These are phyloP conservation scores for Diorhabda elongata DNA, from an alignment of 1,140 invertebrate genomes.

Conservation along the genomic window DNA sequence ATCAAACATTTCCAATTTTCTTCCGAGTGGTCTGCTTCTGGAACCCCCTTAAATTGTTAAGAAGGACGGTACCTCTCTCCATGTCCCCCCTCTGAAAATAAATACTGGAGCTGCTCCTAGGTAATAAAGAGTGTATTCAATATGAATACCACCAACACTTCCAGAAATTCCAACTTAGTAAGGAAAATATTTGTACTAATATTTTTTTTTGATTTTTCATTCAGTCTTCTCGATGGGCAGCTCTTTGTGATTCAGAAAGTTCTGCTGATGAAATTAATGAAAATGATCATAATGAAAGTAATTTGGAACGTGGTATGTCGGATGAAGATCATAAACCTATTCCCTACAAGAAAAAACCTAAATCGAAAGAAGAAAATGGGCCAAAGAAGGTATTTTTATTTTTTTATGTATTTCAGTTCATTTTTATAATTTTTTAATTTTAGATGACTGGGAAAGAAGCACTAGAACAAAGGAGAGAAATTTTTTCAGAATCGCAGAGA, in stretches of 20 bases:
- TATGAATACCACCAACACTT: too few relatives aligned
- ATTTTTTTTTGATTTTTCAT: too few relatives aligned
- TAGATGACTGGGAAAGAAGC: conserved; percentile 56
- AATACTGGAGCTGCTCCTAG: too few relatives aligned
- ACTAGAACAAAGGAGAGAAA: conserved; percentile 54
- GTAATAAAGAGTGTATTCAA: too few relatives aligned
- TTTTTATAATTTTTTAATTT: conserved; percentile 1
- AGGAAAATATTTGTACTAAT: too few relatives aligned
- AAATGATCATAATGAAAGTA: conserved; percentile 16
- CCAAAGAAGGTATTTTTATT: conserved; percentile 22
- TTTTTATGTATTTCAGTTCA: conserved; percentile 7
- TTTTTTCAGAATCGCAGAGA: conserved; percentile 60
- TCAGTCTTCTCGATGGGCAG: conserved; percentile 7
- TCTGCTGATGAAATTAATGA: conserved; percentile 18
- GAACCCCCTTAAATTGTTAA: too few relatives aligned
- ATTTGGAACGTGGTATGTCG: conserved; percentile 1
- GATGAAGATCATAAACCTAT: conserved; percentile 7
- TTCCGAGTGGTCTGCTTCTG: too few relatives aligned
- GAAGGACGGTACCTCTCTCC: too few relatives aligned
- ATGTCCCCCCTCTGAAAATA: too few relatives aligned
- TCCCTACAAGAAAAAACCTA: conserved; percentile 15
- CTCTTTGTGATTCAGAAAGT: conserved; percentile 37
- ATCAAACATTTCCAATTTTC: too few relatives aligned
- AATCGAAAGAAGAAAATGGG: conserved; percentile 20
- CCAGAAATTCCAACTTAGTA: too few relatives aligned